phyloP scores from a whole-genome alignment of 2,797 vertebrate species.

The Bovichtus diacanthus region DNA sequence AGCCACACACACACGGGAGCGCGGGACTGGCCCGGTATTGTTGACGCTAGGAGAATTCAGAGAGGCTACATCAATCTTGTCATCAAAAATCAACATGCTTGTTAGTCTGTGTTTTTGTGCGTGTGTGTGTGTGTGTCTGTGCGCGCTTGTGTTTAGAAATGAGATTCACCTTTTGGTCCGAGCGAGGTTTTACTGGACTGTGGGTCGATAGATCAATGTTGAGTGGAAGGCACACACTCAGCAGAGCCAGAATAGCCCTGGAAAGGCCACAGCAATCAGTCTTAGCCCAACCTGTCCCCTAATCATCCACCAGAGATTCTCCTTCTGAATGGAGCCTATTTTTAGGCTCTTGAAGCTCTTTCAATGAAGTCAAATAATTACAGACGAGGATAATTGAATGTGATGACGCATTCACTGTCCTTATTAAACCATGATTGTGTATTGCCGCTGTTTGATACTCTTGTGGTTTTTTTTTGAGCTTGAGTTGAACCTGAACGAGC shows the following conservation, averaged over 20 bases:
- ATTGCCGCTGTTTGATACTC: neutral
- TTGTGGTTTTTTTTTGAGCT: constrained; percentile 19
- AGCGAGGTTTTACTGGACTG: constrained; percentile 78
- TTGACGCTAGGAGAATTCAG: constrained; percentile 65
- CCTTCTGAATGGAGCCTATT: constrained; percentile 66
- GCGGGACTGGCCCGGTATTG: constrained; percentile 51
- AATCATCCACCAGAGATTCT: constrained; percentile 74
- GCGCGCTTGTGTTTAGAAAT: constrained; percentile 44
- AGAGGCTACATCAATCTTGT: constrained; percentile 77
- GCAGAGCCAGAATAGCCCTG: constrained; percentile 79
- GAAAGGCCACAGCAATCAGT: constrained; percentile 83
- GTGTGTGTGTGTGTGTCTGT: constrained; percentile 7
- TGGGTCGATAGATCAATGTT: constrained; percentile 81
- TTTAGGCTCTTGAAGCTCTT: constrained; percentile 58
- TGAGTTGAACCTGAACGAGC: constrained; percentile 40
- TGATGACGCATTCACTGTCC: constrained; percentile 37
- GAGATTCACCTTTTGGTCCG: constrained; percentile 77
- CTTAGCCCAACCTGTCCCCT: constrained; percentile 70
- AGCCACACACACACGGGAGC: constrained; percentile 21
- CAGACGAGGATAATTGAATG: constrained; percentile 61
- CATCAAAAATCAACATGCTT: constrained; percentile 79
- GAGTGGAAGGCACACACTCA: constrained; percentile 81
- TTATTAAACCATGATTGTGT: neutral
- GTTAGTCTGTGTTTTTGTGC: constrained; percentile 59
- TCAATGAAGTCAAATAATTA: constrained; percentile 62